Base-by-base conservation (phyloP, 2,113 vertebrate genomes). In the Cardinalis cardinalis region DNA sequence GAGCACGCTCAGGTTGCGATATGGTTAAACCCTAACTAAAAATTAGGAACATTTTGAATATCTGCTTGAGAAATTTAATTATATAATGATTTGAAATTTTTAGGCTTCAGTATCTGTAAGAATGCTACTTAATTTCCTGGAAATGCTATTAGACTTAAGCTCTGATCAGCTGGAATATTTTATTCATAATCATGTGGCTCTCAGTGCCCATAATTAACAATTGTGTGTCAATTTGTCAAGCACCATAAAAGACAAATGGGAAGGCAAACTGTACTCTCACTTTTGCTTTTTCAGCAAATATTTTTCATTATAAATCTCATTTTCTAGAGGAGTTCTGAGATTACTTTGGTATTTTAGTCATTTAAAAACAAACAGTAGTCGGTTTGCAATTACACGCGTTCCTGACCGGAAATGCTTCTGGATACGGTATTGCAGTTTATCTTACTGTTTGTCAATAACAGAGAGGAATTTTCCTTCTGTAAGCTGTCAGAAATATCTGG, bases 161-260 rank as follows among this genome's bases (percentile, higher is more conserved):
- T 96, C 44, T 21, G 61, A 87, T 96, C 96, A 96, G 66, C 87
- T 92, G 69, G 86, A 96, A 81, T 93, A 94, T 96, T 97, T 97
- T 95, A 87, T 91, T 93, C 93, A 79, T 87, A 92, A 95, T 94
- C 88, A 95, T 88, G 70, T 87, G 94, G 86, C 84, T 83, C 91
- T 94, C 75, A 77, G 84, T 93, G 86, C 87, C 95, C 95, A 75
- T 96, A 97, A 97, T 97, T 97, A 97, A 88, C 71, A 94, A 82
- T 93, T 94, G 64, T 92, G 80, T 91, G 95, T 95, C 66, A 71
- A 95, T 97, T 97, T 95, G 66, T 96, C 74, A 58, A 71, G 89
- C 61, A 68, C 52, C 79, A 84, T 95, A 95, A 96, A 94, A 95
- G 93, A 95, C 74, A 93, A 96, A 91, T 86, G 74, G 65, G 84